Conservation (phyloP, 2,797 vertebrate species). For the Hippoglossus hippoglossus region DNA sequence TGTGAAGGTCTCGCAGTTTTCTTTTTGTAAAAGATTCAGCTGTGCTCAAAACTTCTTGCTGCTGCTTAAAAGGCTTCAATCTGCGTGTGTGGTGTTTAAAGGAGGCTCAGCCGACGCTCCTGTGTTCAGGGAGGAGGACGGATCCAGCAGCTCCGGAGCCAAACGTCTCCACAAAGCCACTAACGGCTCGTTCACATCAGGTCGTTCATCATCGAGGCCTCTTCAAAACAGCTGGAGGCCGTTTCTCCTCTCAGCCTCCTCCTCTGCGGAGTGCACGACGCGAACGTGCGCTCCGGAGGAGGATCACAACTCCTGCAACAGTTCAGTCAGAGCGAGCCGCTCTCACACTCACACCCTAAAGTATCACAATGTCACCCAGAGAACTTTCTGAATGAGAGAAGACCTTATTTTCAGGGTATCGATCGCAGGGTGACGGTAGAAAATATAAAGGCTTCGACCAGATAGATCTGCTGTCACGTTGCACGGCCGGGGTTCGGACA, state of each 20-base stretch:
- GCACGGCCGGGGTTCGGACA: slow-evolving; percentile 57
- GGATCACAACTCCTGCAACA: slow-evolving; percentile 36
- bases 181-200: slow-evolving; percentile 52
- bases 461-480: slow-evolving; percentile 84
- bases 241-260: slow-evolving; percentile 41
- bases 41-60: slow-evolving; percentile 6
- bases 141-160: slow-evolving; percentile 25
- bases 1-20: slow-evolving; percentile 14
- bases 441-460: slow-evolving; percentile 73
- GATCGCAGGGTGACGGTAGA: slow-evolving; percentile 72
- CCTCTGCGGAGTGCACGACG: slow-evolving; percentile 34
- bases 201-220: slow-evolving; percentile 65
- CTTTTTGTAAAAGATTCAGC: slow-evolving; percentile 19
- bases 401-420: slow-evolving; percentile 81
- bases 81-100: slow-evolving; percentile 2
- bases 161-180: slow-evolving; percentile 42
- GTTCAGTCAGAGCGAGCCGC: not conserved
- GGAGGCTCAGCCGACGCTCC: not conserved
- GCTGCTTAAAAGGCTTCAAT: slow-evolving; percentile 16
- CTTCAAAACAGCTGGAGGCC: slow-evolving; percentile 76
- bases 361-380: slow-evolving; percentile 64
- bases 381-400: slow-evolving; percentile 76
- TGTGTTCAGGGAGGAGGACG: slow-evolving; percentile 21
- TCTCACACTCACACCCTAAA: slow-evolving; percentile 16
- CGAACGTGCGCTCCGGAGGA: slow-evolving; percentile 11